These are phyloP conservation scores for Eulemur coronatus DNA, from an alignment of 2,797 vertebrate genomes.

Conservation along the genomic window DNA sequence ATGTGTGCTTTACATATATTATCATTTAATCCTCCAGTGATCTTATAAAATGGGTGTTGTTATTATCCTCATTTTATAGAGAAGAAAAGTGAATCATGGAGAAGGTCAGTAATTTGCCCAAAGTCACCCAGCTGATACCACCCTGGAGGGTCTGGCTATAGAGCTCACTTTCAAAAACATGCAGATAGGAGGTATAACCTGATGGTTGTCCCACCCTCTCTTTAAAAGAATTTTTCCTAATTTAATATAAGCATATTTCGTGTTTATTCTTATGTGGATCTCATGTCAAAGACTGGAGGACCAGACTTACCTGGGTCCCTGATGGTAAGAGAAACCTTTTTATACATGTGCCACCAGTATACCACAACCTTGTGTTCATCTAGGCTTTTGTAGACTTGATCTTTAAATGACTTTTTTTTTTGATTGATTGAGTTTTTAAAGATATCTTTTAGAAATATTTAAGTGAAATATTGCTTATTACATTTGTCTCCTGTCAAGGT, in stretches of 20 bases:
- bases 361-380: background rate
- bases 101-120: background rate
- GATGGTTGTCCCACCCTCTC: background rate
- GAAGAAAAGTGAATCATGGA: background rate
- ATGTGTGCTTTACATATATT: background rate
- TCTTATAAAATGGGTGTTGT: background rate
- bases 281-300: background rate
- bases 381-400: constrained; percentile 18
- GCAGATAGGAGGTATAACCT: background rate
- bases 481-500: background rate
- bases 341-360: background rate
- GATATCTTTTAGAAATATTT: background rate
- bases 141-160: background rate
- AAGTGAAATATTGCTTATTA: constrained; percentile 1
- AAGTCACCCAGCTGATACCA: background rate
- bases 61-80: background rate
- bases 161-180: background rate
- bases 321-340: background rate
- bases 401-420: background rate
- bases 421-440: background rate
- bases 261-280: constrained; percentile 25
- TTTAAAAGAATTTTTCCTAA: constrained; percentile 16
- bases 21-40: background rate
- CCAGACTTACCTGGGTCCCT: background rate
- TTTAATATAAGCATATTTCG: constrained; percentile 34